Percentiles rank a stretch among this genome's conserved stretches.
Evolutionary conservation across 2,888 invertebrate species (phyloP).

Genomic region (Hybos culiciformis): DNA sequence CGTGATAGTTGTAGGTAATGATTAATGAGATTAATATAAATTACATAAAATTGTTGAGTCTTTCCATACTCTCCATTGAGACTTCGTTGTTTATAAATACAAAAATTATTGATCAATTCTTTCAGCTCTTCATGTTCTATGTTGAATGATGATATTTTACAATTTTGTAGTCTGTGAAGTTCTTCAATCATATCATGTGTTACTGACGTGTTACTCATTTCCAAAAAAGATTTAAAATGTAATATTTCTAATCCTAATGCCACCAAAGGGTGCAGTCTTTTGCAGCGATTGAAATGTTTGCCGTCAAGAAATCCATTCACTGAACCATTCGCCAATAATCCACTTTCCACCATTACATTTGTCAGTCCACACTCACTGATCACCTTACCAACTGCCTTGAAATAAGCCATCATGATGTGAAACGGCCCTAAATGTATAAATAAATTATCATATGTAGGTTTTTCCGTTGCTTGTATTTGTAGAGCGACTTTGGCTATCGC

Average conservation of each 20-base stretch:
- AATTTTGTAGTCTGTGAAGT: background rate
- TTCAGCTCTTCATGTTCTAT: too few species aligned
- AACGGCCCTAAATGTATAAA: constrained; percentile 17
- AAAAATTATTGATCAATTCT: too few species aligned
- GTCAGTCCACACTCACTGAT: constrained; percentile 12
- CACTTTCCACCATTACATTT: constrained; percentile 1
- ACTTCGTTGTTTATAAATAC: too few species aligned
- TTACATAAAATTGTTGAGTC: constrained; percentile 6
- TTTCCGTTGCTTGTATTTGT: constrained; percentile 18
- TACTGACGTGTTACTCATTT: background rate
- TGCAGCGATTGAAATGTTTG: background rate
- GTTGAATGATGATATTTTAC: background rate
- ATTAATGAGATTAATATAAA: constrained; percentile 8
- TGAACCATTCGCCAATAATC: constrained; percentile 2
- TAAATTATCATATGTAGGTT: constrained; percentile 14
- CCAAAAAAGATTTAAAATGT: constrained; percentile 2
- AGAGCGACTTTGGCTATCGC: constrained; percentile 19
- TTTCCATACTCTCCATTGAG: background rate
- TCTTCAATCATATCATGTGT: background rate
- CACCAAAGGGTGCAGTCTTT: background rate
- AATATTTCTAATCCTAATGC: constrained; percentile 3
- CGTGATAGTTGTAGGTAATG: constrained; percentile 7
- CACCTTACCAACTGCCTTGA: constrained; percentile 16
- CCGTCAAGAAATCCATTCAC: background rate
- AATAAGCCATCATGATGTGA: constrained; percentile 17